Conservation (phyloP, 2,113 vertebrate genomes). For the Choloepus hoffmanni region DNA sequence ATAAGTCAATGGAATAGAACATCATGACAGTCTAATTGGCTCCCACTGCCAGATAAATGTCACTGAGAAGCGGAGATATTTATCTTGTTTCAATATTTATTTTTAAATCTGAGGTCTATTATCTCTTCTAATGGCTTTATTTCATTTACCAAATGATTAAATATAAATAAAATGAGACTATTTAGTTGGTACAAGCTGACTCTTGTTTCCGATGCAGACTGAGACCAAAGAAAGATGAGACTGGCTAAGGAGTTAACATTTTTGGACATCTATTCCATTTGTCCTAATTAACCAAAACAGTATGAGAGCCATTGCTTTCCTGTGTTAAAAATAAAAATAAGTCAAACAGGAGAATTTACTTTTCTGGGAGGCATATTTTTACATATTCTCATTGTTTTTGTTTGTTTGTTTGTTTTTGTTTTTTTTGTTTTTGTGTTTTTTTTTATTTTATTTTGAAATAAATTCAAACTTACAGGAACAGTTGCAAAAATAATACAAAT, state of each 20-base stretch:
- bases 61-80: constrained; percentile 51
- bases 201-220: background rate
- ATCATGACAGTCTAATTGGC: constrained; percentile 61
- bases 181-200: constrained; percentile 47
- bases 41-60: constrained; percentile 66
- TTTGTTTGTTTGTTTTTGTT: too few relatives aligned
- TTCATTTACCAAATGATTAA: constrained; percentile 67
- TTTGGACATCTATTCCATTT: background rate
- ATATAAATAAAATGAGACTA: constrained; percentile 59
- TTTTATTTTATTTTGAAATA: too few relatives aligned
- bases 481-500: too few relatives aligned
- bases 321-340: constrained; percentile 21
- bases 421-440: too few relatives aligned
- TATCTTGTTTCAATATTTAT: constrained; percentile 53
- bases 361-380: background rate
- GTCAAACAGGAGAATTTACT: constrained; percentile 16
- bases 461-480: too few relatives aligned
- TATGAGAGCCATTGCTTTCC: background rate
- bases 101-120: constrained; percentile 68
- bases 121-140: constrained; percentile 55
- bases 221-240: constrained; percentile 44
- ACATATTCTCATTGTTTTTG: background rate
- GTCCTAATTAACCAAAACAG: constrained; percentile 42
- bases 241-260: background rate
- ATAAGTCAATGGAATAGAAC: constrained; percentile 58